These are phyloP conservation scores for Orycteropus afer DNA, from an alignment of 2,113 vertebrate genomes.

Conservation along the genomic window DNA sequence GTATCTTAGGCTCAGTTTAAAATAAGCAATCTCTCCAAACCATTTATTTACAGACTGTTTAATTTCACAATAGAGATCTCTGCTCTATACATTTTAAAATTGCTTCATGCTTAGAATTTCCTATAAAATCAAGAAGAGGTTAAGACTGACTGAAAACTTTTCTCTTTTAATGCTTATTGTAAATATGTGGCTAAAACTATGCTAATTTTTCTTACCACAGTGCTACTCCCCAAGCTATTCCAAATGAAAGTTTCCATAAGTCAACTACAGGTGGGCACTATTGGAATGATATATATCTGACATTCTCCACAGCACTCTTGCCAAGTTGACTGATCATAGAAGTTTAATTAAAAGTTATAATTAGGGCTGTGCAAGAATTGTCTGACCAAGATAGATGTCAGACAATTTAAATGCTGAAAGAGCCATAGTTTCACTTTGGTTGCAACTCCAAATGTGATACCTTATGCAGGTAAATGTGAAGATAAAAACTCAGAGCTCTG, in stretches of 20 bases:
- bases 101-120: background rate
- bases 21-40: background rate
- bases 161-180: background rate
- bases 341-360: background rate
- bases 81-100: background rate
- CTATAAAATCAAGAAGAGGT: background rate
- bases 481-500: background rate
- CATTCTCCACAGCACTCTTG: background rate
- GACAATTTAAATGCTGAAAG: background rate
- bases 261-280: background rate
- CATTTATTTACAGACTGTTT: background rate
- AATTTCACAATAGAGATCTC: background rate
- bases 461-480: background rate
- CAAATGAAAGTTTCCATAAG: background rate
- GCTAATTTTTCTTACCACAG: background rate
- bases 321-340: background rate
- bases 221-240: background rate
- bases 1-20: background rate
- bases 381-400: background rate
- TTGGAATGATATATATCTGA: background rate
- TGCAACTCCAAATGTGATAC: background rate
- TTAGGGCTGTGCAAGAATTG: background rate
- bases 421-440: background rate
- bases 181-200: background rate
- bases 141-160: background rate